phyloP scores from a whole-genome alignment of 2,888 invertebrate species.

The Hecatera dysodea region DNA sequence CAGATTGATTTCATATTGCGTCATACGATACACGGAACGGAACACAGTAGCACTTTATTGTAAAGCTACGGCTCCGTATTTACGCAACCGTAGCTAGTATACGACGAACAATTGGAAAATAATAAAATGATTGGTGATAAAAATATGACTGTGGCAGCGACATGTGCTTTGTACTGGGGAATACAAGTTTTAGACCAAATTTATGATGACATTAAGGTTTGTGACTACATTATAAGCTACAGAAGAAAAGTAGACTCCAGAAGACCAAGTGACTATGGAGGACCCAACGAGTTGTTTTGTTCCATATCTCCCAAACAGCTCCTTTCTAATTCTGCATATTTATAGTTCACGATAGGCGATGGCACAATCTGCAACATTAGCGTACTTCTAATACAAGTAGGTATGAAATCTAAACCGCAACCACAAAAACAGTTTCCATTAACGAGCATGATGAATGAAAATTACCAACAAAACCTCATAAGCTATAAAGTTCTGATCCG shows the following conservation, averaged over 20 bases:
- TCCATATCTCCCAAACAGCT: too few species aligned
- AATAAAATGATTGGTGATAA: conserved; percentile 36
- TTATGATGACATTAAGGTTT: background rate
- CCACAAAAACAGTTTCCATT: conserved; percentile 17
- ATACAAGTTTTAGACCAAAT: background rate
- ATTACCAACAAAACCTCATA: conserved; percentile 39
- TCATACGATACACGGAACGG: conserved; percentile 66
- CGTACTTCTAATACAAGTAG: conserved; percentile 5
- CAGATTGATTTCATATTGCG: conserved; percentile 70
- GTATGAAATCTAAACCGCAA: conserved; percentile 12
- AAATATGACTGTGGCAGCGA: conserved; percentile 9
- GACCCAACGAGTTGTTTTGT: background rate
- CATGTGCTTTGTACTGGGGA: conserved; percentile 15
- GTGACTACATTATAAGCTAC: background rate
- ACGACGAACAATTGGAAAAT: conserved; percentile 27
- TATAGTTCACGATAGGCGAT: background rate
- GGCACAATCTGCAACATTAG: background rate
- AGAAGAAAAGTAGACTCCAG: background rate
- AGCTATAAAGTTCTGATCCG: conserved; percentile 31
- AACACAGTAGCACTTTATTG: conserved; percentile 70
- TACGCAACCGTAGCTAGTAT: conserved; percentile 40
- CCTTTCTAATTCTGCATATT: background rate
- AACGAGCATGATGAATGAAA: conserved; percentile 37
- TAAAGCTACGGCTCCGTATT: conserved; percentile 51
- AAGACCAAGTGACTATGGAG: background rate